Percentiles rank a stretch among this genome's conserved stretches.
These are phyloP conservation scores for Chlorops oryzae DNA, from an alignment of 1,140 invertebrate genomes.

Conservation along the genomic window DNA sequence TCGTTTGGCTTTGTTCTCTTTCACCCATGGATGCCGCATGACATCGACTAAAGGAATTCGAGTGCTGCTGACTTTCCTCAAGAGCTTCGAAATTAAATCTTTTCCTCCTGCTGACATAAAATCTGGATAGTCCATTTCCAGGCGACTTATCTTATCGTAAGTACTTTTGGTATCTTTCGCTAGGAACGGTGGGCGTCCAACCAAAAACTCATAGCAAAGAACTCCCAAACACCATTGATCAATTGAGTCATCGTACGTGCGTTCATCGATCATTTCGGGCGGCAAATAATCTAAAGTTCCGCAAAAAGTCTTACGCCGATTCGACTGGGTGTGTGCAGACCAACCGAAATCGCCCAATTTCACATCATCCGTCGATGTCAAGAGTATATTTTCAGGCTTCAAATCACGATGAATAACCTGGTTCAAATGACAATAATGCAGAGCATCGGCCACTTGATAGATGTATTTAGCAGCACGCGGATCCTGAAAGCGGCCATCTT, in stretches of 20 bases:
- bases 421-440: conserved; percentile 82
- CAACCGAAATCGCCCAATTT: conserved; percentile 93
- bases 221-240: conserved; percentile 92
- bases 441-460: conserved; percentile 81
- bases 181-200: conserved; percentile 91
- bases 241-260: conserved; percentile 70
- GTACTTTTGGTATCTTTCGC: conserved; percentile 72
- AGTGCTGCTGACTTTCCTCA: conserved; percentile 60
- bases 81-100: conserved; percentile 79
- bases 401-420: conserved; percentile 89
- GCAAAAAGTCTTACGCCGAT: conserved; percentile 83
- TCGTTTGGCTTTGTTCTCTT: conserved; percentile 32
- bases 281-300: conserved; percentile 90
- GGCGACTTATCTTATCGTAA: conserved; percentile 70
- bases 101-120: conserved; percentile 66
- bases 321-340: conserved; percentile 87
- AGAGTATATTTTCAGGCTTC: conserved; percentile 88
- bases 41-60: conserved; percentile 67
- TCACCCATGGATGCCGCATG: conserved; percentile 75
- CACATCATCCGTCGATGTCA: conserved; percentile 68
- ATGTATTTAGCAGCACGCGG: conserved; percentile 71
- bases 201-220: conserved; percentile 90
- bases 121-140: conserved; percentile 70
- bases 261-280: conserved; percentile 82
- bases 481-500: conserved; percentile 62